Conservation (phyloP, 1,140 invertebrate species). For the Drosophila melanica region DNA sequence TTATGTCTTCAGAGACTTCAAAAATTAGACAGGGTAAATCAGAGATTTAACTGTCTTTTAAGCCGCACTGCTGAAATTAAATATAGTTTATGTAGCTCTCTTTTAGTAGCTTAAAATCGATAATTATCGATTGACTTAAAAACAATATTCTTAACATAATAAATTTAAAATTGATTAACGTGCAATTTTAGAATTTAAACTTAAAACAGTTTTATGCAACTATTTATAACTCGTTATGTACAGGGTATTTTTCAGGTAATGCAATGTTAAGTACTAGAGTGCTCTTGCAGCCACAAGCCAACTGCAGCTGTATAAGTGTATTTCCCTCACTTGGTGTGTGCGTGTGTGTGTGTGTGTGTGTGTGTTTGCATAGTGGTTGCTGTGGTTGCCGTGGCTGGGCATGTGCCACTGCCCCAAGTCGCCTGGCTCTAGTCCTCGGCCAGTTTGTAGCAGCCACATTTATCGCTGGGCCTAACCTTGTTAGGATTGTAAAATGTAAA, state of each 20-base stretch:
- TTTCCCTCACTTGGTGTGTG: slow-evolving; percentile 10
- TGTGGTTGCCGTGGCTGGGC: slow-evolving; percentile 50
- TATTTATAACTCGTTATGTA: not conserved
- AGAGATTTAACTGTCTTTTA: no score
- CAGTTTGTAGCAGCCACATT: slow-evolving; percentile 49
- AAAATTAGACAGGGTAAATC: no score
- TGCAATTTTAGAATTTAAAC: no score
- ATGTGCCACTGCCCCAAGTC: slow-evolving; percentile 65
- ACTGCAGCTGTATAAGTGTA: slow-evolving; percentile 33
- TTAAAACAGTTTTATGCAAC: no score
- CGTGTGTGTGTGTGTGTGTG: slow-evolving; percentile 39
- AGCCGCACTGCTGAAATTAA: no score
- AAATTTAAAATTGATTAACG: no score
- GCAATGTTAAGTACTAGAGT: no score
- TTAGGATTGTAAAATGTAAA: slow-evolving; percentile 82
- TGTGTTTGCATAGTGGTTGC: slow-evolving; percentile 74
- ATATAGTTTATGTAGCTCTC: no score
- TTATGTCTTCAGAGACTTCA: no score
- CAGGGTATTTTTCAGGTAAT: not conserved
- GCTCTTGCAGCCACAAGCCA: not conserved
- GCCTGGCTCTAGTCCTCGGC: slow-evolving; percentile 15
- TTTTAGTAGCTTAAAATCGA: no score
- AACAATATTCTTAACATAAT: no score
- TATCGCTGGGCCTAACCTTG: slow-evolving; percentile 75
- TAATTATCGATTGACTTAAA: no score